Evolutionary conservation across 2,113 vertebrate genomes (phyloP).

Genomic region (Meriones unguiculatus): DNA sequence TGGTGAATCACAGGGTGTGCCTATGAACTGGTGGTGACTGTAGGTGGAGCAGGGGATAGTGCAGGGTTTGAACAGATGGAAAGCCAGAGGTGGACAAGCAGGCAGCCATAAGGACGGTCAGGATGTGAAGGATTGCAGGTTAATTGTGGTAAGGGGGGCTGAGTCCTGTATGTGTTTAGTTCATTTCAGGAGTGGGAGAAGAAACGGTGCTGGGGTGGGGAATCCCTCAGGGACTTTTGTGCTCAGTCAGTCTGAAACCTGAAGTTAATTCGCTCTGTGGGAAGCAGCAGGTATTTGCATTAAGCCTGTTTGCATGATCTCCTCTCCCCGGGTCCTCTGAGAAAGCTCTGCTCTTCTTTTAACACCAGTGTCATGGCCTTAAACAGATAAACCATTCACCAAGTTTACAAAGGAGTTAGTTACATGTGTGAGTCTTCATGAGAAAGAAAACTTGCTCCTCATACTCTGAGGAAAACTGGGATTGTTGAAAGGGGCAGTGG

Average conservation of each 20-base stretch:
- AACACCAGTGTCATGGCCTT: background rate
- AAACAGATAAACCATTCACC: conserved; percentile 46
- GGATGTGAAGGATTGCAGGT: background rate
- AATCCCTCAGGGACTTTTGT: conserved; percentile 54
- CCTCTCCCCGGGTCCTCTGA: background rate
- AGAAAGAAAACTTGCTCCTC: background rate
- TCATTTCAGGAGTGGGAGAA: background rate
- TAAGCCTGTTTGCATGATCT: background rate
- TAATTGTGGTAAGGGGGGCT: background rate
- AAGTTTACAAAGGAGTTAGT: conserved; percentile 59
- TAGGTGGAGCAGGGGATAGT: background rate
- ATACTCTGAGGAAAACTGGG: conserved; percentile 16
- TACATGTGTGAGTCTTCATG: background rate
- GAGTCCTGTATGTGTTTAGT: background rate
- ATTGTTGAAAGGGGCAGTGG: background rate
- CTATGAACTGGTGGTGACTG: background rate
- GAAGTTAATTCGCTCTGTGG: conserved; percentile 34
- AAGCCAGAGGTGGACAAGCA: background rate
- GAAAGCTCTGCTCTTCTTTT: conserved; percentile 25
- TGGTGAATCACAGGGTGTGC: background rate
- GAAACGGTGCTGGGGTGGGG: background rate
- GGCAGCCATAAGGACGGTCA: background rate
- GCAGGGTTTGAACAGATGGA: background rate
- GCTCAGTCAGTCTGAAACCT: conserved; percentile 69
- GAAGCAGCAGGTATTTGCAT: conserved; percentile 51